Percentiles rank a stretch among this genome's conserved stretches.
Conservation (phyloP, 2,888 invertebrate genomes). For the Catocala nupta region DNA sequence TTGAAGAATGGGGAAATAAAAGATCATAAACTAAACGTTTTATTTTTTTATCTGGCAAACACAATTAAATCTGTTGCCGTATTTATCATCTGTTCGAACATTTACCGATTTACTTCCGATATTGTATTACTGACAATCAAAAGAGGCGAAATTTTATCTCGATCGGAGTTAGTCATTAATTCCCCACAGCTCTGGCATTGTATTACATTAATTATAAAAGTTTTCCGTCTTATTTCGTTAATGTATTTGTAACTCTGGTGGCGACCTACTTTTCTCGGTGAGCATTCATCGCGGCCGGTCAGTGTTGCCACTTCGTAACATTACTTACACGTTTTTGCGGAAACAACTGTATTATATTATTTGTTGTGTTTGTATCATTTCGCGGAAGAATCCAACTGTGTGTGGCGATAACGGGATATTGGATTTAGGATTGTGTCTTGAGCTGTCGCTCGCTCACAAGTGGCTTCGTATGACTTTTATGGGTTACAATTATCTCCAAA, state of each 20-base stretch:
- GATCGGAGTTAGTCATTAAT: constrained; percentile 55
- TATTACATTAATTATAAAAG: constrained; percentile 73
- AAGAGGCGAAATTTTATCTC: constrained; percentile 44
- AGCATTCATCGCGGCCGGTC: constrained; percentile 54
- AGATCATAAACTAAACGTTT: constrained; percentile 23
- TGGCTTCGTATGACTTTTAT: neutral
- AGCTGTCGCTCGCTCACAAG: constrained; percentile 3
- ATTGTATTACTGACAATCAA: constrained; percentile 39
- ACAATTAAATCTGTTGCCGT: constrained; percentile 28
- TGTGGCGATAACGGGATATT: constrained; percentile 23
- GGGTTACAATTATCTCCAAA: neutral
- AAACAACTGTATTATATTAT: constrained; percentile 19
- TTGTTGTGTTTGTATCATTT: constrained; percentile 17
- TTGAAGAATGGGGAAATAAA: constrained; percentile 24
- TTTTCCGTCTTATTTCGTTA: constrained; percentile 68
- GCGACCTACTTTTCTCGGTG: constrained; percentile 62
- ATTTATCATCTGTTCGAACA: constrained; percentile 33
- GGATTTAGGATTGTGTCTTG: constrained; percentile 5
- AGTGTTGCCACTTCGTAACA: constrained; percentile 58
- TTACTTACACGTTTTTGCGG: constrained; percentile 45
- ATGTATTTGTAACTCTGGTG: constrained; percentile 65
- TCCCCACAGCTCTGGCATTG: constrained; percentile 55
- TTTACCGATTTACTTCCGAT: constrained; percentile 22
- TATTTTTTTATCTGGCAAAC: constrained; percentile 20
- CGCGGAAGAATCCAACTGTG: constrained; percentile 28